Evolutionary conservation across 2,888 invertebrate species (phyloP).

Genomic region (Adelognathus sp.): DNA sequence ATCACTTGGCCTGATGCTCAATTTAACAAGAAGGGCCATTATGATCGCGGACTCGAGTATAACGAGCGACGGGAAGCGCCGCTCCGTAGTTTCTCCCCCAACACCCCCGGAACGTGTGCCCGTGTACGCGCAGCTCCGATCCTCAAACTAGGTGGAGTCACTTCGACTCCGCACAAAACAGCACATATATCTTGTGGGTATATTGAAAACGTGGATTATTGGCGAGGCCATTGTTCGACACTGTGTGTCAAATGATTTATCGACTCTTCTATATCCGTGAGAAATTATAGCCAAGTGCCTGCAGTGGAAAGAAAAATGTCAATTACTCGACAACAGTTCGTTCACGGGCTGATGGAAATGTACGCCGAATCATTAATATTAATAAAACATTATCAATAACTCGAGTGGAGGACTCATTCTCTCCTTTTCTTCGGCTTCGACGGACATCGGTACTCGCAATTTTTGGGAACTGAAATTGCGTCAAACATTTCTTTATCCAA

Average conservation of each 20-base stretch:
- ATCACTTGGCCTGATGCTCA: constrained; percentile 80
- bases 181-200: background rate
- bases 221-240: background rate
- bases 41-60: constrained; percentile 77
- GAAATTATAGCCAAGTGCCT: background rate
- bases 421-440: no score
- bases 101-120: constrained; percentile 19
- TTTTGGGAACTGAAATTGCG: no score
- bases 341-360: no score
- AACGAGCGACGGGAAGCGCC: constrained; percentile 69
- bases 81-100: constrained; percentile 2
- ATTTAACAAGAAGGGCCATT: constrained; percentile 80
- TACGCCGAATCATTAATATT: no score
- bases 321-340: no score
- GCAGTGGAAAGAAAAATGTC: background rate
- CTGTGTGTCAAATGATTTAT: background rate
- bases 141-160: constrained; percentile 18
- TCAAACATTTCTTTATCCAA: no score
- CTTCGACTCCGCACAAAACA: background rate
- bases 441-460: no score
- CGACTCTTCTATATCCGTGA: background rate
- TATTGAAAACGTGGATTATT: background rate
- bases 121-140: constrained; percentile 20
- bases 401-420: no score
- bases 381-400: no score